Conservation (phyloP, 2,113 vertebrate genomes). For the Neodontobutis hainanensis region DNA sequence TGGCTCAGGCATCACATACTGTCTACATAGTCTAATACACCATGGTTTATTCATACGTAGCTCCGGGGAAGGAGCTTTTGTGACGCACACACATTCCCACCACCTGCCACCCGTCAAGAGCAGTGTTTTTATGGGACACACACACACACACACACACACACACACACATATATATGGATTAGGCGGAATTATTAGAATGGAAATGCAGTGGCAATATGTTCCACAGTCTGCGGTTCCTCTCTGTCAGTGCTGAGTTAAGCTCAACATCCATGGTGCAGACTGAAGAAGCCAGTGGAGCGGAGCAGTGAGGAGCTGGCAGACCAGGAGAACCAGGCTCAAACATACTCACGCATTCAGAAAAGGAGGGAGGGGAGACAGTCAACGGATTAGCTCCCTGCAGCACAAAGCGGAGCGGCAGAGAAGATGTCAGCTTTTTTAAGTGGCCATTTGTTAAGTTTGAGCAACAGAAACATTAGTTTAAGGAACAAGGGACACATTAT, state of each 20-base stretch:
- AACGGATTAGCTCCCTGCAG: slow-evolving; percentile 63
- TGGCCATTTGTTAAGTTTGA: slow-evolving; percentile 73
- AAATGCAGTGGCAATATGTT: slow-evolving; percentile 69
- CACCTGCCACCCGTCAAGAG: slow-evolving; percentile 61
- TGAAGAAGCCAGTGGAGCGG: slow-evolving; percentile 66
- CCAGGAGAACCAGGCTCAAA: slow-evolving; percentile 38
- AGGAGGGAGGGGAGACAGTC: slow-evolving; percentile 13
- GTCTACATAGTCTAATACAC: slow-evolving; percentile 37
- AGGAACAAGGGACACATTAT: slow-evolving; percentile 65
- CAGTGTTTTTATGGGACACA: slow-evolving; percentile 35
- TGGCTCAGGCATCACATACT: slow-evolving; percentile 29
- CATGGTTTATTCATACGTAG: slow-evolving; percentile 68
- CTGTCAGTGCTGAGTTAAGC: slow-evolving; percentile 70
- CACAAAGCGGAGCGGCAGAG: slow-evolving; percentile 50
- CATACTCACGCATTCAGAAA: slow-evolving; percentile 17
- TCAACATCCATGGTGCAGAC: slow-evolving; percentile 58
- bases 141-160: slow-evolving; percentile 24
- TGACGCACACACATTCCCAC: slow-evolving; percentile 32
- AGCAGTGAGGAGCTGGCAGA: slow-evolving; percentile 60
- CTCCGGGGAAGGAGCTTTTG: slow-evolving; percentile 47
- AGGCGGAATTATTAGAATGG: slow-evolving; percentile 68
- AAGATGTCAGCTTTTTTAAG: slow-evolving; percentile 71
- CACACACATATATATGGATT: slow-evolving; percentile 46
- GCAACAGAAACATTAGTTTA: slow-evolving; percentile 64
- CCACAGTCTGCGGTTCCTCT: slow-evolving; percentile 64